Evolutionary conservation across 2,888 invertebrate species (phyloP), one percentile per base, ranked within the genome.

Genomic region (Euzophera pinguis): DNA sequence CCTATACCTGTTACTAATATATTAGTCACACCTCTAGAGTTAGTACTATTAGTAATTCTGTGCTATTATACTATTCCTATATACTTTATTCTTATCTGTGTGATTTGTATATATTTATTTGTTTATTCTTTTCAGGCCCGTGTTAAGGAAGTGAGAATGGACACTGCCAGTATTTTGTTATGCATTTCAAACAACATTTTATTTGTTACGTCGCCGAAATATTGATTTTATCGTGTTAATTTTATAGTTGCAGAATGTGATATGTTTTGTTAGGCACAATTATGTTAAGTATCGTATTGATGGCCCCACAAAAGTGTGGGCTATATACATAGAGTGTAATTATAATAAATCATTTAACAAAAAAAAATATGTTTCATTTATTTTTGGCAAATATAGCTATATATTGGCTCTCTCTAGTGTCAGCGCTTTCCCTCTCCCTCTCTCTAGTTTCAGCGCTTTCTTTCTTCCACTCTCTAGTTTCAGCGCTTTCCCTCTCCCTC

Each of bases 81-180:
- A n/a, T n/a, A 35, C 10, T 35, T 35, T 8, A 35, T n/a, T 38
- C 9, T 43, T 45, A 47, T 43, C 38, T 48, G 16, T 14, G 22
- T 29, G 13, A 32, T 35, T n/a, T n/a, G n/a, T n/a, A n/a, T n/a
- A 17, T 22, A 22, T 5, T 5, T 22, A 3, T 43, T 53, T 43
- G n/a, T 57, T 55, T 57, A 62, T 67, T 61, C 49, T 66, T 82
- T 69, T 43, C 78, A 87, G 86, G 55, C 71, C 82, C 8, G 70
- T 66, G 35, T 59, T 87, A 60, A 84, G 79, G 56, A 78, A 77
- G 59, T 84, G 74, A 78, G 54, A 47, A 45, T 35, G 42, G 39
- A 50, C 43, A 32, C 13, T 32, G 34, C 22, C 48, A 42, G 47
- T 53, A 45, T 39, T 58, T 41, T 47, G 54, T 49, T 53, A 56